phyloP scores from a whole-genome alignment of 2,888 invertebrate genomes.

The Tipula unca region DNA sequence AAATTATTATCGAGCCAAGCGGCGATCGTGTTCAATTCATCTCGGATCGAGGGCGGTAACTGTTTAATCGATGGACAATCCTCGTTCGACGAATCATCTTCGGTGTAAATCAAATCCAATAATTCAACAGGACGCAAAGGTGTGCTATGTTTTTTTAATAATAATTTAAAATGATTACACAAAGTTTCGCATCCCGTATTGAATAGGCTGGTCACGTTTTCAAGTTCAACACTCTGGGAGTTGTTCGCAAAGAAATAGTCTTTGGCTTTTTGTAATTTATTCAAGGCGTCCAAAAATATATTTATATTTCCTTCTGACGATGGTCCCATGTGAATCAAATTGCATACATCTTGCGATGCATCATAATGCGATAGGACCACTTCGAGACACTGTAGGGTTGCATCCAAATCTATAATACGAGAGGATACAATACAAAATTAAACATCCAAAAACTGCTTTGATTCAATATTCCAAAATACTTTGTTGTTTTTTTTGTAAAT shows the following conservation, averaged over 20 bases:
- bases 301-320: slow-evolving; percentile 54
- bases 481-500: slow-evolving; percentile 81
- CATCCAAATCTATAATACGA: slow-evolving; percentile 90
- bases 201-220: slow-evolving; percentile 63
- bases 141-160: slow-evolving; percentile 76
- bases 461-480: slow-evolving; percentile 49
- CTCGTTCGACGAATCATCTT: slow-evolving; percentile 62
- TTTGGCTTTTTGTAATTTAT: slow-evolving; percentile 76
- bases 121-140: slow-evolving; percentile 81
- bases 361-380: slow-evolving; percentile 94
- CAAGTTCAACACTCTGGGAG: slow-evolving; percentile 85
- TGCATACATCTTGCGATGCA: slow-evolving; percentile 85
- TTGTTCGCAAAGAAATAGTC: slow-evolving; percentile 89
- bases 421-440: slow-evolving; percentile 21
- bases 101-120: slow-evolving; percentile 76
- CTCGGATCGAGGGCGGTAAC: slow-evolving; percentile 58
- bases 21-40: slow-evolving; percentile 69
- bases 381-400: slow-evolving; percentile 77
- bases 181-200: slow-evolving; percentile 77
- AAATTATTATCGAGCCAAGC: slow-evolving; percentile 76
- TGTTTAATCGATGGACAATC: slow-evolving; percentile 56
- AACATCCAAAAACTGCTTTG: not conserved
- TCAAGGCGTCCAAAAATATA: slow-evolving; percentile 62
- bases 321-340: slow-evolving; percentile 76
- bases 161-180: slow-evolving; percentile 79